phyloP scores from a whole-genome alignment of 1,140 invertebrate genomes.

The Wiebesia pumilae region DNA sequence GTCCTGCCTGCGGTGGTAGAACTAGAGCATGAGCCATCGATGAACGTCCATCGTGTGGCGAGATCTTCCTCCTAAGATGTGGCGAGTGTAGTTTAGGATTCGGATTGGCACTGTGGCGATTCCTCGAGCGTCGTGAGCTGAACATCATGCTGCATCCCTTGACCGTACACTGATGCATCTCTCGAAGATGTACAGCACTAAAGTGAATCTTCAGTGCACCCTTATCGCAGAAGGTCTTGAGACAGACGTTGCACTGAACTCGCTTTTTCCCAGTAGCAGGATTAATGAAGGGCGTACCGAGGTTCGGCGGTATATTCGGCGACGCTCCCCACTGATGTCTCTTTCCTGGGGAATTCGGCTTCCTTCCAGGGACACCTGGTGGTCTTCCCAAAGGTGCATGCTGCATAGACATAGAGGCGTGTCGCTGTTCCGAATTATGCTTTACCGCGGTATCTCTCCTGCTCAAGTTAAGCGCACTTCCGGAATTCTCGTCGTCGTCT shows the following conservation, averaged over 20 bases:
- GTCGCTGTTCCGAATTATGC: conserved; percentile 58
- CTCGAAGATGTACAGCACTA: conserved; percentile 97
- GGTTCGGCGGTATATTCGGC: conserved; percentile 84
- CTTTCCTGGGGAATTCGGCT: conserved; percentile 91
- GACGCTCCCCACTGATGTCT: conserved; percentile 88
- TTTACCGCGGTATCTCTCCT: conserved; percentile 63
- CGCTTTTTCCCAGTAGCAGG: conserved; percentile 95
- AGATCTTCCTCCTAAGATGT: conserved; percentile 92
- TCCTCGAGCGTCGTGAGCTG: conserved; percentile 94
- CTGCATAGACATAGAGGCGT: conserved; percentile 53
- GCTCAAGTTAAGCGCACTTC: conserved; percentile 83
- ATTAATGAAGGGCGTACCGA: conserved; percentile 93
- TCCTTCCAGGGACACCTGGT: conserved; percentile 79
- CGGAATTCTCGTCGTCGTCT: conserved; percentile 75
- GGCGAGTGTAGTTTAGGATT: conserved; percentile 99
- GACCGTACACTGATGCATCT: conserved; percentile 99
- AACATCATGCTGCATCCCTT: conserved; percentile 99
- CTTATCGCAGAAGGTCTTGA: conserved; percentile 99
- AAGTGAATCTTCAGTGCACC: conserved; percentile 99
- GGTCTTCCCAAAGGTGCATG: conserved; percentile 66
- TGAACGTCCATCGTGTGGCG: conserved; percentile 92
- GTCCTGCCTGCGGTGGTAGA: conserved; percentile 82
- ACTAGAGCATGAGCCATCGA: conserved; percentile 88
- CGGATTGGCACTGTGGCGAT: conserved; percentile 97
- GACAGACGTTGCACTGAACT: conserved; percentile 97